Base-by-base conservation (phyloP, 2,888 invertebrate species). In the Microplitis deprimator region DNA sequence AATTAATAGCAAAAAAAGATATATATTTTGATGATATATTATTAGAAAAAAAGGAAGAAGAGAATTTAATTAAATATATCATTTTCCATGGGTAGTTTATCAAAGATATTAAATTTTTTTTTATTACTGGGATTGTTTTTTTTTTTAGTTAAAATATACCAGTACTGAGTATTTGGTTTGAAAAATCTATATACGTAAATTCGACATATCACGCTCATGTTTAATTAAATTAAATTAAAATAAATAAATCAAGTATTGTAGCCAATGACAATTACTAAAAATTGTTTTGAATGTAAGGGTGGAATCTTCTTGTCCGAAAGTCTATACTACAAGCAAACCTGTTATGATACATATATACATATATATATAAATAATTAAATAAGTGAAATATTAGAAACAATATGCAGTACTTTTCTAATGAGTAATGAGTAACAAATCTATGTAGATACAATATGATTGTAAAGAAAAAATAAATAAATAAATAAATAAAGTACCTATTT, bases 341-440 rank as follows among this genome's bases (percentile, higher is more conserved):
- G 29, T 29, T 29, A 29, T 29, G 29, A 29, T 29, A 29, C 29
- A 29, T 29, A 29, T 29, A 29, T 29, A 29, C 50, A 73, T 50
- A n/a, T 61, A n/a, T 61, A 64, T 17, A 17, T 67, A 68, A 67
- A 68, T 59, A 38, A 78, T 74, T 75, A 68, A 80, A 82, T 79
- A 75, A 81, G 39, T 39, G 8, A 50, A 50, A 13, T 50, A 13
- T 50, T 50, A 13, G 10, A 50, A 50, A 29, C 29, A 29, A 50
- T 50, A 8, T 50, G 50, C 50, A 50, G 50, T 50, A 50, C 50
- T 50, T 50, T 50, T 50, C 50, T 50, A 50, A 50, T 29, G 38
- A 60, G 62, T 50, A 65, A 65, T 65, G 38, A 38, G 20, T 65
- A 50, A 50, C 50, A 50, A 6, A 50, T 50, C 50, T 50, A 13